Percentiles rank a stretch among this genome's conserved stretches.
Evolutionary conservation across 2,888 invertebrate species (phyloP).

Genomic region (Galerucella nymphaeae): DNA sequence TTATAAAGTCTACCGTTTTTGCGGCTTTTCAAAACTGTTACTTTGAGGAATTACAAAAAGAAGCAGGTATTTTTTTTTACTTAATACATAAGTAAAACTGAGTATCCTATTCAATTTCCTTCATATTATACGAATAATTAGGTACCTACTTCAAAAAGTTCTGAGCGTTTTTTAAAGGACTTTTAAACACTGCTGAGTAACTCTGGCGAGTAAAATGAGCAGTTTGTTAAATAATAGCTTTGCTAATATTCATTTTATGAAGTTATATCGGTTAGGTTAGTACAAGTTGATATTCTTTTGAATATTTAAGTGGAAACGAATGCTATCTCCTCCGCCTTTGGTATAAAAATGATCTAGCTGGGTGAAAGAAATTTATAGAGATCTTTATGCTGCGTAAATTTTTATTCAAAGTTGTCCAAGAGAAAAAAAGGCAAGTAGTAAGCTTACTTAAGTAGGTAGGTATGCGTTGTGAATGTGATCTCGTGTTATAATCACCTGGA

Average conservation of each 20-base stretch:
- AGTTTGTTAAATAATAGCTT: no score
- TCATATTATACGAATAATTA: no score
- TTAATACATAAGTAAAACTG: no score
- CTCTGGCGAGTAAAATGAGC: no score
- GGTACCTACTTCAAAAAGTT: no score
- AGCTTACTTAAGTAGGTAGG: conserved; percentile 30
- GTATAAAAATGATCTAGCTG: background rate
- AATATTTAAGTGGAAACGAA: background rate
- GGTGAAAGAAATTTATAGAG: conserved; percentile 12
- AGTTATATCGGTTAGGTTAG: no score
- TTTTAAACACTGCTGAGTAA: no score
- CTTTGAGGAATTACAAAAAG: background rate
- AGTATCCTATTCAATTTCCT: no score
- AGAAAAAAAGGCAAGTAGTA: background rate
- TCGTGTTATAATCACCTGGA: conserved; percentile 24
- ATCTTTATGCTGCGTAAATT: background rate
- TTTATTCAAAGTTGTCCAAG: conserved; percentile 15
- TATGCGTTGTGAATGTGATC: conserved; percentile 25
- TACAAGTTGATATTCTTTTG: no score
- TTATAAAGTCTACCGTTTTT: conserved; percentile 20
- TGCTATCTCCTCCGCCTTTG: background rate
- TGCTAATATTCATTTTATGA: no score
- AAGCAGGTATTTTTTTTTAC: no score
- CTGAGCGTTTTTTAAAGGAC: no score
- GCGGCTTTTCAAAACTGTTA: conserved; percentile 12